These are phyloP conservation scores for Nematolebias whitei DNA, from an alignment of 2,113 vertebrate genomes.

Conservation along the genomic window DNA sequence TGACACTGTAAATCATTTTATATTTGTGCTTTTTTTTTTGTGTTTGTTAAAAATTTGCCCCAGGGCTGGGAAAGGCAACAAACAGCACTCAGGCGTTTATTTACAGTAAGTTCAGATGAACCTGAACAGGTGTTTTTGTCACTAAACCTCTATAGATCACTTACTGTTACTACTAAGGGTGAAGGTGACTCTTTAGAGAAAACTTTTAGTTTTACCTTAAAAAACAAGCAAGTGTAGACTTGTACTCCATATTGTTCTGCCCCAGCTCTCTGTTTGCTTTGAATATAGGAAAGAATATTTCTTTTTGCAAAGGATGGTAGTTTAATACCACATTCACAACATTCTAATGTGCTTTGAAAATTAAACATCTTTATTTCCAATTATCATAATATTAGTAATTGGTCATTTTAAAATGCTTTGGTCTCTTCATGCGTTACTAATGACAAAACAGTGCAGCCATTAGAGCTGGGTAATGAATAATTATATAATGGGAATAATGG, in stretches of 20 bases:
- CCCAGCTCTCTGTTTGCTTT: background rate
- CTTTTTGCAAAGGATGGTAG: background rate
- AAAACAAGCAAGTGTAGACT: no score
- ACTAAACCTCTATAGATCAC: background rate
- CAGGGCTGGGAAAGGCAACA: background rate
- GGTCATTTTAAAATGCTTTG: background rate
- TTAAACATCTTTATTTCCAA: background rate
- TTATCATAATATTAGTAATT: background rate
- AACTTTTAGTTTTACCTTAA: no score
- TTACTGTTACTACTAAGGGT: background rate
- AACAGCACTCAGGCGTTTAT: background rate
- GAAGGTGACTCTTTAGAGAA: no score
- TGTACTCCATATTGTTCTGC: background rate
- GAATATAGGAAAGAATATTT: background rate
- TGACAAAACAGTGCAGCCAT: conserved; percentile 5
- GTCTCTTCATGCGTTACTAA: conserved; percentile 24
- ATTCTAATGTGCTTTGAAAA: background rate
- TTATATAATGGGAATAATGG: conserved; percentile 10
- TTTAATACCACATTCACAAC: background rate
- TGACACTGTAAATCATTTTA: background rate
- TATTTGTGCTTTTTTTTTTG: background rate
- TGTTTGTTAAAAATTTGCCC: background rate
- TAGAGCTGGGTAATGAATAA: conserved; percentile 20
- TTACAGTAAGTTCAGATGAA: background rate
- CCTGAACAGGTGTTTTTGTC: background rate